Evolutionary conservation across 2,888 invertebrate species (phyloP).

Genomic region (Thysanoteuthis rhombus): DNA sequence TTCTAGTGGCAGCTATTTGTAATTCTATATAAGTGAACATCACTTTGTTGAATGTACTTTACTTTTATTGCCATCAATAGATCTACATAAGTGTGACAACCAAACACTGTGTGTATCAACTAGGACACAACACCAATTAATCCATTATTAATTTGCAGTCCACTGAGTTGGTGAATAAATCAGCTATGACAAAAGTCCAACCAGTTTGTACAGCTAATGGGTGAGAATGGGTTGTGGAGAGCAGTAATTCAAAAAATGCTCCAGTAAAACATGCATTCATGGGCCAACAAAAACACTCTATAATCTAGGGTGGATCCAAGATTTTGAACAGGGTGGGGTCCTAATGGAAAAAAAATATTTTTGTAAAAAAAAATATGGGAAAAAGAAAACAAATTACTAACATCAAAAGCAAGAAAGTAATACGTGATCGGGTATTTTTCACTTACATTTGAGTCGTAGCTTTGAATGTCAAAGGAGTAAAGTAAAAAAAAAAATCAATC

Average conservation of each 20-base stretch:
- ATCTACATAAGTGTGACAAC: neutral
- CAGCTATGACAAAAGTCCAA: neutral
- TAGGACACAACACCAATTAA: neutral
- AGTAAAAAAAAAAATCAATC: too few species aligned
- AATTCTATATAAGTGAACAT: neutral
- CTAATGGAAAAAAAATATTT: too few species aligned
- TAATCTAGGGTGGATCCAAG: too few species aligned
- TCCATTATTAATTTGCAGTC: neutral
- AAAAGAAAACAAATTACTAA: too few species aligned
- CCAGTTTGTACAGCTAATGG: neutral
- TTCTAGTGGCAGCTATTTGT: neutral
- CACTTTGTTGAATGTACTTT: neutral
- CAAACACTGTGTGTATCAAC: neutral
- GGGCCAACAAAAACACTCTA: neutral
- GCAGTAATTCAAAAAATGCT: neutral
- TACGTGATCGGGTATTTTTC: too few species aligned
- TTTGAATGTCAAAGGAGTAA: too few species aligned
- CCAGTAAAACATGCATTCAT: neutral
- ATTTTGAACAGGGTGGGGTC: too few species aligned
- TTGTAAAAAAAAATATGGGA: too few species aligned
- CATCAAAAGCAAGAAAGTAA: too few species aligned
- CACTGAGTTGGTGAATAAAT: neutral
- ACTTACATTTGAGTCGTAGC: too few species aligned
- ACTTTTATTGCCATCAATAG: neutral
- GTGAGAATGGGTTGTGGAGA: neutral